Percentiles rank a stretch among this genome's conserved stretches.
phyloP scores from a whole-genome alignment of 1,140 invertebrate genomes.

The Aradophagus sp. region DNA sequence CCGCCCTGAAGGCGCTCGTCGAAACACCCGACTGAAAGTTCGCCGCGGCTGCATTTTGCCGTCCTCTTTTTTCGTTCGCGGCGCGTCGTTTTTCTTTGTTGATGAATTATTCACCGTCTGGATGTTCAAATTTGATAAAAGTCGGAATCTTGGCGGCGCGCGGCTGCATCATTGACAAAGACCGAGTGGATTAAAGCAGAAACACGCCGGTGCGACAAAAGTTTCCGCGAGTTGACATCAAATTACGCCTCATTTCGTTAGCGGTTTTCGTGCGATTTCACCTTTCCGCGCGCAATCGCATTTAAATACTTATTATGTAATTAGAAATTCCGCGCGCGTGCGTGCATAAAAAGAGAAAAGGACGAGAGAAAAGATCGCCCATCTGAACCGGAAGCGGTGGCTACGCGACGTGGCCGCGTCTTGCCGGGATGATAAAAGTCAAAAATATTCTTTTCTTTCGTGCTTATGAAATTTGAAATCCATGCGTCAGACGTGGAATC shows the following conservation, averaged over 20 bases:
- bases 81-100: constrained; percentile 37
- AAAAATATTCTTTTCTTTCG: too few species aligned
- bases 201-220: constrained; percentile 22
- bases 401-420: too few species aligned
- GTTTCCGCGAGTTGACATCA: constrained; percentile 33
- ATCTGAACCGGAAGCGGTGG: too few species aligned
- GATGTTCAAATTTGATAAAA: constrained; percentile 42
- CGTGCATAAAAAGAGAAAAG: constrained; percentile 2
- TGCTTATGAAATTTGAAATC: too few species aligned
- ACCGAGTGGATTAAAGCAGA: constrained; percentile 16
- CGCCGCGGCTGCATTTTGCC: neutral
- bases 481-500: too few species aligned
- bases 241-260: constrained; percentile 33
- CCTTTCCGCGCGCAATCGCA: constrained; percentile 15
- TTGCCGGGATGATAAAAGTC: too few species aligned
- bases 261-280: constrained; percentile 20
- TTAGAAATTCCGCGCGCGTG: constrained; percentile 17
- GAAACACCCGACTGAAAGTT: constrained; percentile 28
- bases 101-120: constrained; percentile 46
- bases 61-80: too few species aligned
- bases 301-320: constrained; percentile 36
- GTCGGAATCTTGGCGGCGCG: constrained; percentile 13
- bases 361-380: too few species aligned
- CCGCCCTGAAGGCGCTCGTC: neutral
- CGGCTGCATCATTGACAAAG: constrained; percentile 26